Evolutionary conservation across 2,797 vertebrate genomes (phyloP).

Genomic region (Lepus townsendii): DNA sequence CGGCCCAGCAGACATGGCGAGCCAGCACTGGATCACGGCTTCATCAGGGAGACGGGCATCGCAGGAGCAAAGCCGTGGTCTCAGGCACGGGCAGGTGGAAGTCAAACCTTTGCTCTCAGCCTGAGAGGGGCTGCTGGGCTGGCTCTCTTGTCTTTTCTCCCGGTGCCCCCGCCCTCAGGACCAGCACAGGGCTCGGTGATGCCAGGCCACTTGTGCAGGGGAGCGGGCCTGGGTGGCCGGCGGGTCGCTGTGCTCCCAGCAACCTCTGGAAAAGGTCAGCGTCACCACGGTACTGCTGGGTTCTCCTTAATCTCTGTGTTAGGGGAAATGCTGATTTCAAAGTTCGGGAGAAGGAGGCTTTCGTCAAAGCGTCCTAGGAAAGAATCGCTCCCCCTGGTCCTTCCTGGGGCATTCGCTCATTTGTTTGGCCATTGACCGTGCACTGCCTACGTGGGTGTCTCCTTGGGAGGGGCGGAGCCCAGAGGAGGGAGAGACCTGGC

Average conservation of each 20-base stretch:
- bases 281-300: neutral
- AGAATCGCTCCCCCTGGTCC: rapidly evolving
- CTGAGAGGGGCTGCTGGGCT: neutral
- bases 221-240: conserved; percentile 77
- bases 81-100: neutral
- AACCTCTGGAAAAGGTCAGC: neutral
- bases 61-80: too few relatives aligned
- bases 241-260: neutral
- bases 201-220: conserved; percentile 77
- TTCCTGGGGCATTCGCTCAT: too few relatives aligned
- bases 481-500: neutral
- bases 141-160: conserved; percentile 34
- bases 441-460: rapidly evolving
- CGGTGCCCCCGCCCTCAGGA: neutral
- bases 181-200: neutral
- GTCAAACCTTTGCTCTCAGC: neutral
- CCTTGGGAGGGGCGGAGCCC: neutral
- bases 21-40: neutral
- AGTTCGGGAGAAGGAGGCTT: conserved; percentile 63
- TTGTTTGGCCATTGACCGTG: too few relatives aligned
- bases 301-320: conserved; percentile 47
- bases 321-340: conserved; percentile 75
- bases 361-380: neutral
- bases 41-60: neutral
- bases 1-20: neutral